Percentiles rank a stretch among this genome's conserved stretches.
Conservation (phyloP, 2,113 vertebrate species). For the Urocitellus parryii region DNA sequence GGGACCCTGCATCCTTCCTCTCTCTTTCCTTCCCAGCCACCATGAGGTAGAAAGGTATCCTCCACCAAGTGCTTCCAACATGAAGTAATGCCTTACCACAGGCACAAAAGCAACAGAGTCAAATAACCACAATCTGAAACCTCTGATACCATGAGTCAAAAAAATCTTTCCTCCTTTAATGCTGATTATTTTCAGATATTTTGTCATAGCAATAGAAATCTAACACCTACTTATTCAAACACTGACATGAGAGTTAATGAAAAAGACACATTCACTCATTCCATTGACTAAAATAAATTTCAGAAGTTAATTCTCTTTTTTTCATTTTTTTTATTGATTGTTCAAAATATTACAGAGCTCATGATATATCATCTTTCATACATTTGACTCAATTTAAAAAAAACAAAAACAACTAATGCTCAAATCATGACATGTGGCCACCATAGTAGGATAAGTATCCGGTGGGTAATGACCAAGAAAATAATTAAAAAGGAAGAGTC, state of each 20-base stretch:
- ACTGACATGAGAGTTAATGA: neutral
- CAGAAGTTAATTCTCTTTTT: neutral
- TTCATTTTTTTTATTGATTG: too few relatives aligned
- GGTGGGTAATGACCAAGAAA: slow-evolving; percentile 26
- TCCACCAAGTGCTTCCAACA: neutral
- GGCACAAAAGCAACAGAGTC: neutral
- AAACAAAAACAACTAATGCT: too few relatives aligned
- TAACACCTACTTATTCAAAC: neutral
- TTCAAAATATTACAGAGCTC: too few relatives aligned
- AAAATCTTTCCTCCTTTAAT: neutral
- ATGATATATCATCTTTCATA: too few relatives aligned
- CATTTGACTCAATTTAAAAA: too few relatives aligned
- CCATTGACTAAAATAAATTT: neutral
- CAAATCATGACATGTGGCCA: neutral
- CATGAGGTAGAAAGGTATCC: neutral
- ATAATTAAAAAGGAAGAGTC: slow-evolving; percentile 40
- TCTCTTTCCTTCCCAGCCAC: neutral
- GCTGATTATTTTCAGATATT: neutral
- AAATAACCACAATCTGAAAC: neutral
- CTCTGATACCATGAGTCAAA: neutral
- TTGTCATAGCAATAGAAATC: neutral
- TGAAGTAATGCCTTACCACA: neutral
- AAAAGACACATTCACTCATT: neutral
- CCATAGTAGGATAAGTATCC: neutral
- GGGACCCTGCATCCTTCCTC: neutral